These are phyloP conservation scores for Amblyjoppa proteus DNA, from an alignment of 2,888 invertebrate species.

Conservation along the genomic window DNA sequence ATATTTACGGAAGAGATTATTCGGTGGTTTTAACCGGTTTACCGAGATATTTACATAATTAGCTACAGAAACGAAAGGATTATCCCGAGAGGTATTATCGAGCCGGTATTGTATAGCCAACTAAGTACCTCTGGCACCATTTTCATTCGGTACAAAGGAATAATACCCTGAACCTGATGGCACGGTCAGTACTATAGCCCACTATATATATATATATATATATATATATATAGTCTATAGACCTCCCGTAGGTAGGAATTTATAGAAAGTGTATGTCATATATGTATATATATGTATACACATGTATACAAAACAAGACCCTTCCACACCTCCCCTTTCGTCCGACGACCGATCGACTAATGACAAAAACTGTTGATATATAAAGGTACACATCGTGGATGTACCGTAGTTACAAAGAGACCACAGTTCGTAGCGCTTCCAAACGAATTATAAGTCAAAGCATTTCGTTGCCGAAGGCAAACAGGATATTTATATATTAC, in stretches of 20 bases:
- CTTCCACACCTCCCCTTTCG: conserved; percentile 1
- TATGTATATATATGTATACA: background rate
- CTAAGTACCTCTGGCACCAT: background rate
- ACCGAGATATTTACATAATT: background rate
- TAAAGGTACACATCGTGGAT: background rate
- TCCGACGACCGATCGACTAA: background rate
- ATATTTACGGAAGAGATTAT: background rate
- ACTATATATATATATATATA: too few species aligned
- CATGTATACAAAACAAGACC: background rate
- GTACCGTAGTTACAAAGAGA: background rate
- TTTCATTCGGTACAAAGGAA: background rate
- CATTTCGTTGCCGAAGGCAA: background rate
- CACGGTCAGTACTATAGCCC: background rate
- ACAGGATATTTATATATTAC: background rate
- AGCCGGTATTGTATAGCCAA: background rate
- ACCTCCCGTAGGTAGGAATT: background rate
- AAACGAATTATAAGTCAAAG: conserved; percentile 13
- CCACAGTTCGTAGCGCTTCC: background rate
- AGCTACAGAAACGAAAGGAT: background rate
- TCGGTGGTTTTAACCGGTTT: background rate
- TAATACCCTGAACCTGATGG: background rate
- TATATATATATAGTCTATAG: too few species aligned
- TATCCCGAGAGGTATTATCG: background rate
- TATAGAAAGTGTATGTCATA: background rate
- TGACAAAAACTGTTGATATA: background rate